Percentiles rank a stretch among this genome's conserved stretches.
Conservation (phyloP, 2,113 vertebrate genomes). For the Indri indri region DNA sequence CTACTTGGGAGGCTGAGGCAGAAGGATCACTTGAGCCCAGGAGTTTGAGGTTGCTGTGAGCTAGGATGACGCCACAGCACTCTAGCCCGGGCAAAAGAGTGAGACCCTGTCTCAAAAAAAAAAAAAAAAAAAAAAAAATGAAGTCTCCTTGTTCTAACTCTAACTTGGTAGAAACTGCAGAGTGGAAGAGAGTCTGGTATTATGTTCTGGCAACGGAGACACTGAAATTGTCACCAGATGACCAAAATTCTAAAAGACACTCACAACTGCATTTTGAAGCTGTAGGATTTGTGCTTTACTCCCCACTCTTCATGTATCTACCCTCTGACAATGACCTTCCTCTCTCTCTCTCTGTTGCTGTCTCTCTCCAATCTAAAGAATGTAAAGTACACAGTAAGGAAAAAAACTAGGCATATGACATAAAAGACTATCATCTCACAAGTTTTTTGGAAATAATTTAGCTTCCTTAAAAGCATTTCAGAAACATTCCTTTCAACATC, state of each 20-base stretch:
- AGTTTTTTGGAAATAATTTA: slow-evolving; percentile 3
- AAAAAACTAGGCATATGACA: slow-evolving; percentile 2
- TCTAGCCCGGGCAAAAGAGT: no score
- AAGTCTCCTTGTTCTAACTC: background rate
- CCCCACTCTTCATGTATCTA: background rate
- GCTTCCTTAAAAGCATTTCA: slow-evolving; percentile 32
- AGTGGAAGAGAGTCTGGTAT: background rate
- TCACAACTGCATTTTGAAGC: background rate
- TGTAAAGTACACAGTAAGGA: background rate
- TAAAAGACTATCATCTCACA: slow-evolving; percentile 9
- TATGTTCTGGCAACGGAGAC: background rate
- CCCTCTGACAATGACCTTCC: background rate
- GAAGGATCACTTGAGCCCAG: no score
- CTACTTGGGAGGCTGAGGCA: no score
- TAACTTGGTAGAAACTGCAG: background rate
- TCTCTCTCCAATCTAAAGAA: background rate
- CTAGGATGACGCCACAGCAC: no score
- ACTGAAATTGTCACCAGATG: background rate
- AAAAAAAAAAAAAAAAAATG: no score
- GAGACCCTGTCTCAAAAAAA: no score
- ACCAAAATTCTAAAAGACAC: background rate
- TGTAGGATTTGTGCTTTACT: background rate
- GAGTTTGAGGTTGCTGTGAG: no score
- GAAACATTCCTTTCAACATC: slow-evolving; percentile 40
- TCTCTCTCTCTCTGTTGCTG: background rate